A percentile compares a stretch with the other conserved stretches of the same genome.
phyloP scores from a whole-genome alignment of 1,140 invertebrate genomes.

The Drosophila ogumai region DNA sequence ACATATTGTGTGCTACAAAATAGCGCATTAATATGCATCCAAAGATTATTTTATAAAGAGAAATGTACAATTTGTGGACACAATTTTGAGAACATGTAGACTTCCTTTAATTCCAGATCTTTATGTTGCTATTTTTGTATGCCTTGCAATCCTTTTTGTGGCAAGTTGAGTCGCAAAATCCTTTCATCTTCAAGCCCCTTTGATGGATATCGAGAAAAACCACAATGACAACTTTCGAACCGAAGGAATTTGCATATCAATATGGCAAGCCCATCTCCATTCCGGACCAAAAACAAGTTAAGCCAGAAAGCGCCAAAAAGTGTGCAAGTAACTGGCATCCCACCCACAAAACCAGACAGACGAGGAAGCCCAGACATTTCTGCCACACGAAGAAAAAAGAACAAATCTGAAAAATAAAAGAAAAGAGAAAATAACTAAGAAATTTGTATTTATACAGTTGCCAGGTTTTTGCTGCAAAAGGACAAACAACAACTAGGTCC shows the following conservation, averaged over 20 bases:
- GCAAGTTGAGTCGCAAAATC: slow-evolving; percentile 1
- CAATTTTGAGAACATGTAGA: neutral
- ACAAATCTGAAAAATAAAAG: neutral
- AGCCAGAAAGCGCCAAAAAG: slow-evolving; percentile 52
- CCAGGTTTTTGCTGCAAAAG: slow-evolving; percentile 51
- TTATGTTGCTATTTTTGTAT: neutral
- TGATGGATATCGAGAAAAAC: slow-evolving; percentile 18
- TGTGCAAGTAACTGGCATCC: slow-evolving; percentile 27
- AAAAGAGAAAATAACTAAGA: slow-evolving; percentile 37
- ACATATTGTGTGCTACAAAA: neutral
- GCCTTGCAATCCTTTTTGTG: neutral
- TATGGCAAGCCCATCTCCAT: slow-evolving; percentile 31
- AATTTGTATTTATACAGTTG: slow-evolving; percentile 65
- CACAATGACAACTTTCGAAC: slow-evolving; percentile 54
- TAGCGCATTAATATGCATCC: neutral
- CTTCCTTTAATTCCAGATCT: neutral
- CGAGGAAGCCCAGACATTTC: slow-evolving; percentile 20
- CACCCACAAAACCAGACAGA: slow-evolving; percentile 12
- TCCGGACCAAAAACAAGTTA: slow-evolving; percentile 46
- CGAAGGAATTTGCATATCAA: slow-evolving; percentile 67
- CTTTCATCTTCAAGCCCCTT: slow-evolving; percentile 3
- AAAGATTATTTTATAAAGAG: too few relatives aligned
- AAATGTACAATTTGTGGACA: neutral
- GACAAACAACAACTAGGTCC: slow-evolving; percentile 38
- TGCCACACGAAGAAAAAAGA: slow-evolving; percentile 1